Evolutionary conservation across 2,888 invertebrate genomes (phyloP), one percentile per base, ranked within the genome.

Genomic region (Glaucopsyche alexis): DNA sequence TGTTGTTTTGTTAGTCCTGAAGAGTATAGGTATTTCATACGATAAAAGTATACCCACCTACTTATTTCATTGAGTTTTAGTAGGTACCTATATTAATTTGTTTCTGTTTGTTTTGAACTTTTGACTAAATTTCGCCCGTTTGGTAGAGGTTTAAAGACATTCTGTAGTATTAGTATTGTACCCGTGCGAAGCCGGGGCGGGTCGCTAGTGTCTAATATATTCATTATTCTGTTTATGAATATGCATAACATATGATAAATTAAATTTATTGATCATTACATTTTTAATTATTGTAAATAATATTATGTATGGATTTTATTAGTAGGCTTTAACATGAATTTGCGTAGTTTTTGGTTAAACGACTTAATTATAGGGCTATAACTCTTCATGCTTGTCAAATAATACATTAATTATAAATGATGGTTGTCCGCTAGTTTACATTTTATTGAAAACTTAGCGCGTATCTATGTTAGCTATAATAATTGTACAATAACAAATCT

Each of bases 261-360:
- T 60, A 29, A 29, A 38, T 60, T 60, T 60, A 60, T 60, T 60
- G 60, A 60, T 60, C 60, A 14, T 60, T 60, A 60, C 14, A 7
- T 60, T 60, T 60, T 60, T 38, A 60, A 60, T 60, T 29, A 60
- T 29, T 60, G 29, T 13, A 60, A 29, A 13, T 60, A 60, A 38
- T 60, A 29, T 38, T 60, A 60, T 60, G 29, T 14, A 60, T 60
- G 13, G 5, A 60, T 60, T 29, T 6, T 60, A 38, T 60, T 38
- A 2, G 60, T 14, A 60, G 60, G 29, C 38, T 38, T 14, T 60
- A 60, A 13, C 60, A 60, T 60, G 16, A 38, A 38, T 6, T 29
- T 29, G 0, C 19, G 13, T 47, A 47, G 29, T 19, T 55, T 60
- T 60, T 60, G 29, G 29, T 7, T 13, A 29, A 38, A 60, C 38